phyloP scores from a whole-genome alignment of 2,888 invertebrate species.

The Sinohyriopsis cumingii region DNA sequence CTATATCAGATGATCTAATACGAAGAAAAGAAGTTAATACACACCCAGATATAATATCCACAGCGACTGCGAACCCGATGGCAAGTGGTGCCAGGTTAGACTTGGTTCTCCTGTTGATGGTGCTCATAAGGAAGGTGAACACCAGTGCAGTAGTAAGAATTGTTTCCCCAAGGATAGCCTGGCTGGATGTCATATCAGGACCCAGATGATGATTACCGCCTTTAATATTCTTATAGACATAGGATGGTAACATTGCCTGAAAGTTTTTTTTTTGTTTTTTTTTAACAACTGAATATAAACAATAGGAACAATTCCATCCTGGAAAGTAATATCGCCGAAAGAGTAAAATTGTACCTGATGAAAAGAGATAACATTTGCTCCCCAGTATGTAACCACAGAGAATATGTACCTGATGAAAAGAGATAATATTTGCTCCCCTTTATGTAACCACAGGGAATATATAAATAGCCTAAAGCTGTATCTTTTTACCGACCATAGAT shows the following conservation, averaged over 20 bases:
- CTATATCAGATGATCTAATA: too few relatives aligned
- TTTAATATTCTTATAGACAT: slow-evolving; percentile 7
- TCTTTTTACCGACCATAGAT: too few relatives aligned
- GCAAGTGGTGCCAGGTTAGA: slow-evolving; percentile 63
- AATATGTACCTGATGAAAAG: too few relatives aligned
- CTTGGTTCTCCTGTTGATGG: slow-evolving; percentile 62
- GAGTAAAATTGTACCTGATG: too few relatives aligned
- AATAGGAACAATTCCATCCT: background rate
- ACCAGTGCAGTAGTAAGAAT: slow-evolving; percentile 55
- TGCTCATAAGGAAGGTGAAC: slow-evolving; percentile 65
- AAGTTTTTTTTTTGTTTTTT: background rate
- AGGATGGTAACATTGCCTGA: slow-evolving; percentile 18
- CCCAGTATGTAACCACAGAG: too few relatives aligned
- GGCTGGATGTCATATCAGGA: slow-evolving; percentile 18
- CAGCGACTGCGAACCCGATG: slow-evolving; percentile 67
- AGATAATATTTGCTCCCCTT: too few relatives aligned
- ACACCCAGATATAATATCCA: slow-evolving; percentile 67
- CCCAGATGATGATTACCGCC: slow-evolving; percentile 15
- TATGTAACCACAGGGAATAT: too few relatives aligned
- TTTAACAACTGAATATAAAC: background rate
- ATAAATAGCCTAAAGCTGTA: too few relatives aligned
- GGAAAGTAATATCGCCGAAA: too few relatives aligned
- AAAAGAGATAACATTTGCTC: too few relatives aligned
- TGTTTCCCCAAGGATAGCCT: slow-evolving; percentile 42
- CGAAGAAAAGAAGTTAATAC: background rate